Evolutionary conservation across 2,113 vertebrate species (phyloP), one percentile per base, ranked within the genome.

Genomic region (Ammospiza nelsoni): DNA sequence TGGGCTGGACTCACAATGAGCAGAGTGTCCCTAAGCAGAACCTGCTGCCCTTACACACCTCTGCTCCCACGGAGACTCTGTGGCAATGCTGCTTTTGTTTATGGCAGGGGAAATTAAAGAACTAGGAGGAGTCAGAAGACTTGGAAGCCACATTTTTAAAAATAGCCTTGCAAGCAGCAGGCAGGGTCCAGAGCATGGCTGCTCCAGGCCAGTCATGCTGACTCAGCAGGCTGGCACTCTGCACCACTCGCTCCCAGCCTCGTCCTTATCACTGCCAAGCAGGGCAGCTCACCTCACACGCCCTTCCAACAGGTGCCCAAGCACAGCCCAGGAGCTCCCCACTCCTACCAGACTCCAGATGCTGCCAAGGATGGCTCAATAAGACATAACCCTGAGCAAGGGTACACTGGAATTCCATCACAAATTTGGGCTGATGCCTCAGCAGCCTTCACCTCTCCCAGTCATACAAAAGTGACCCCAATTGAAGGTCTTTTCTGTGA

Each of bases 141-240:
- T 91, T 89, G 91, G 97, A 98, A 98, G 91, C 89, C 65, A 89
- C 49, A 68, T 96, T 95, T 97, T 97, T 97, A 98, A 97, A 98
- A 98, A 98, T 93, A 98, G 97, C 96, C 91, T 68, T 91, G 75
- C 95, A 93, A 91, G 92, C 96, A 94, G 89, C 92, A 52, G 73
- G 92, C 97, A 88, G 75, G 61, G 90, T 96, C 96, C 87, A 54
- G 95, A 94, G 97, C 90, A 8, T 4, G 78, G 94, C 97, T 92
- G 97, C 90, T 96, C 95, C 24, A 15, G 95, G 96, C 95, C 84
- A 98, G 97, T 98, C 98, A 98, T 23, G 97, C 98, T 98, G 98
- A 98, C 98, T 98, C 98, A 98, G 98, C 97, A 97, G 14, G 5
- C 58, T 33, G 48, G 75, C 84, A 74, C 87, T 48, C 87, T 1